A percentile compares a stretch with the other conserved stretches of the same genome.
Conservation (phyloP, 2,888 invertebrate species). For the Nowickia ferox region DNA sequence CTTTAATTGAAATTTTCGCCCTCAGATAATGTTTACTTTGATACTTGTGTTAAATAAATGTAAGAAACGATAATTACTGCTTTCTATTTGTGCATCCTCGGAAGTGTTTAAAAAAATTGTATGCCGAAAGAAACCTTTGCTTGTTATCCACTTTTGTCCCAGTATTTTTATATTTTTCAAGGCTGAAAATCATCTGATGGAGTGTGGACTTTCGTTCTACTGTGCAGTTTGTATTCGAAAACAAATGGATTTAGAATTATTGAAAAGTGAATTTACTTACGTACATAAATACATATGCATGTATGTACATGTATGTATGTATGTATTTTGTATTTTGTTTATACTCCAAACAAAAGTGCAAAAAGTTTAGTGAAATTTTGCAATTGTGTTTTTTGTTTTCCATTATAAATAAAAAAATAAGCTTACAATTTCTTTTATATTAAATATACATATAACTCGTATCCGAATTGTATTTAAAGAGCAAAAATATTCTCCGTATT, state of each 20-base stretch:
- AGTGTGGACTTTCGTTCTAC: neutral
- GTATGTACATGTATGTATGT: too few relatives aligned
- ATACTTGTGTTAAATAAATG: too few relatives aligned
- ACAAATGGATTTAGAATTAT: conserved; percentile 4
- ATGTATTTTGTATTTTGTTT: neutral
- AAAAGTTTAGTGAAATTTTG: neutral
- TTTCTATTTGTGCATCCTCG: too few relatives aligned
- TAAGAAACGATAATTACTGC: too few relatives aligned
- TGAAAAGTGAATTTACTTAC: conserved; percentile 16
- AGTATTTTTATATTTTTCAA: neutral
- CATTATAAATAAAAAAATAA: neutral
- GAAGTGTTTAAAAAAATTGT: too few relatives aligned
- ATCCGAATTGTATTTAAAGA: neutral
- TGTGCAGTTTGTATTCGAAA: neutral
- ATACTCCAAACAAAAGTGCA: neutral
- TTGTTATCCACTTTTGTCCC: too few relatives aligned
- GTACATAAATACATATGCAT: too few relatives aligned
- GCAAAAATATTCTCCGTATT: neutral
- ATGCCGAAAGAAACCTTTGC: too few relatives aligned
- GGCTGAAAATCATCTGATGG: neutral
- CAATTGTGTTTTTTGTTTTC: too few relatives aligned
- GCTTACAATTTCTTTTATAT: neutral
- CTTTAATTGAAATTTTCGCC: too few relatives aligned
- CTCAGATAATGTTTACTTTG: too few relatives aligned
- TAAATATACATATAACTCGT: neutral